Conservation (phyloP, 2,888 invertebrate species). For the Timema podura region DNA sequence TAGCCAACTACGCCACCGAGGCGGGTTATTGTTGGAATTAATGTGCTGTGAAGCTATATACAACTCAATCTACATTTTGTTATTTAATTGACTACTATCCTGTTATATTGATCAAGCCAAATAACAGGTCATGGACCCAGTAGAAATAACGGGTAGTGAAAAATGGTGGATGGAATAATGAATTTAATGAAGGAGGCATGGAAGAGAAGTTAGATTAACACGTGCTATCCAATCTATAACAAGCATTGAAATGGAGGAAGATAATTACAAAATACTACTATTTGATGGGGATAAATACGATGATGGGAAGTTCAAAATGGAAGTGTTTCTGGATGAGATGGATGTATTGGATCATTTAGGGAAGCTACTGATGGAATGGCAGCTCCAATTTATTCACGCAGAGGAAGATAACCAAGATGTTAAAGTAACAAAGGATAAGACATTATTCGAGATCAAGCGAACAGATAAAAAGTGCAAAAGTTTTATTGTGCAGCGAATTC, state of each 20-base stretch:
- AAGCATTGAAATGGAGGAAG: conserved; percentile 1
- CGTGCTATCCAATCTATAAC: background rate
- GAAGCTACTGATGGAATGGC: conserved; percentile 2
- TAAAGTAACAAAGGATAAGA: background rate
- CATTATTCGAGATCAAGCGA: background rate
- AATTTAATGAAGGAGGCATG: no score
- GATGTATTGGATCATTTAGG: background rate
- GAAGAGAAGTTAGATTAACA: background rate
- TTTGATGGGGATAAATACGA: background rate
- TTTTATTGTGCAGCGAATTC: background rate
- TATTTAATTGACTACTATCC: no score
- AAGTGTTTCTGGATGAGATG: background rate
- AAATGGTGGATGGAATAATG: background rate
- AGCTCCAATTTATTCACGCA: background rate
- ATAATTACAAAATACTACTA: background rate
- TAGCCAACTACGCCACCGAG: no score
- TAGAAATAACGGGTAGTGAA: background rate
- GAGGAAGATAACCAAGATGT: background rate
- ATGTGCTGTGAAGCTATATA: no score
- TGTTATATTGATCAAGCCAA: no score
- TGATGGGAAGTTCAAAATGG: background rate
- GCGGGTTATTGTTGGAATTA: no score
- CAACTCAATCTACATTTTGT: no score
- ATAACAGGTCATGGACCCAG: background rate
- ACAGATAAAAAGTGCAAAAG: conserved; percentile 12